Percentiles rank a stretch among this genome's conserved stretches.
Evolutionary conservation across 2,888 invertebrate genomes (phyloP).

Genomic region (Dascillus cervinus): DNA sequence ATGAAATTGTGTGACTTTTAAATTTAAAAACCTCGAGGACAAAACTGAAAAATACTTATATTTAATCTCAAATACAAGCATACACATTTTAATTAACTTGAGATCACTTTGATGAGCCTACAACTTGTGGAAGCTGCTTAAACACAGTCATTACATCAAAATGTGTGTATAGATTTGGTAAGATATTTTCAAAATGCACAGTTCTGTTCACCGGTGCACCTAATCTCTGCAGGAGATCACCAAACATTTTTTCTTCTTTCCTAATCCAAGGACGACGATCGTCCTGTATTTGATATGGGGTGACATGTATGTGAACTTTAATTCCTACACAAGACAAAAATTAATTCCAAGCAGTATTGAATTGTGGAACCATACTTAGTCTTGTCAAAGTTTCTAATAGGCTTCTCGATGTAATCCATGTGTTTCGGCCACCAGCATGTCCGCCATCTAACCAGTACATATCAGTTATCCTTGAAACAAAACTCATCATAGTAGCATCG

Average conservation of each 20-base stretch:
- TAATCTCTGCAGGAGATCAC: conserved; percentile 54
- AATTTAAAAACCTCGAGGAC: too few relatives aligned
- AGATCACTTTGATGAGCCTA: conserved; percentile 3
- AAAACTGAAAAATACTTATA: too few relatives aligned
- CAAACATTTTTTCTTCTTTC: conserved; percentile 72
- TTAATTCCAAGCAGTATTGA: background rate
- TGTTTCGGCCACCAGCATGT: conserved; percentile 79
- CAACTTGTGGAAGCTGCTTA: conserved; percentile 8
- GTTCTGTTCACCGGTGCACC: conserved; percentile 58
- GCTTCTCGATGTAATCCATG: conserved; percentile 75
- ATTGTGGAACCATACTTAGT: conserved; percentile 48
- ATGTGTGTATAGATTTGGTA: conserved; percentile 61
- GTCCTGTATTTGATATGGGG: conserved; percentile 84
- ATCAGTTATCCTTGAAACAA: conserved; percentile 59
- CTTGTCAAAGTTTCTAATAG: conserved; percentile 66
- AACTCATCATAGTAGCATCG: conserved; percentile 51
- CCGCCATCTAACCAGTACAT: conserved; percentile 92
- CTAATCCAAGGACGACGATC: conserved; percentile 76
- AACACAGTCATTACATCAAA: conserved; percentile 60
- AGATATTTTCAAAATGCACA: conserved; percentile 54
- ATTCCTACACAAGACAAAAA: conserved; percentile 46
- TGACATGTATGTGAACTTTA: conserved; percentile 70
- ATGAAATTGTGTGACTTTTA: too few relatives aligned
- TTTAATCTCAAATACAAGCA: too few relatives aligned
- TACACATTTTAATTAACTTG: too few relatives aligned